Evolutionary conservation across 2,113 vertebrate genomes (phyloP).

Genomic region (Brachyhypopomus occidentalis): DNA sequence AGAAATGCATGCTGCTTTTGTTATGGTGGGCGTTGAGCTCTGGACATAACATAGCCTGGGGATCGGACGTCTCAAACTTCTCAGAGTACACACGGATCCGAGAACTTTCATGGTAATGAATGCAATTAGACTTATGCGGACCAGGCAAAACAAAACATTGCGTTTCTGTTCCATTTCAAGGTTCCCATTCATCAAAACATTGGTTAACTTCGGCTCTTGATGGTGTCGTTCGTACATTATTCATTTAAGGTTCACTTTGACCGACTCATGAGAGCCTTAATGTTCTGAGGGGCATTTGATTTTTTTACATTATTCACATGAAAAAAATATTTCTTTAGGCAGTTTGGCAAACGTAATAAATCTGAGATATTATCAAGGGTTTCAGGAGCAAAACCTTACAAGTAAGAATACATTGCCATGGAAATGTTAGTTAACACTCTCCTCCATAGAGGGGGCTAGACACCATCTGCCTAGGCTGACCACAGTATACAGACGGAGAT

Average conservation of each 20-base stretch:
- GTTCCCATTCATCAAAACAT: constrained; percentile 45
- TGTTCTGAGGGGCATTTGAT: constrained; percentile 40
- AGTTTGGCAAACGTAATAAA: constrained; percentile 18
- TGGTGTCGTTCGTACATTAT: constrained; percentile 47
- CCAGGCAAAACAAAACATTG: neutral
- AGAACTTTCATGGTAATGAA: neutral
- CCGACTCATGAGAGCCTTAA: constrained; percentile 36
- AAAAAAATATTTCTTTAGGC: constrained; percentile 30
- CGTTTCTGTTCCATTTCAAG: constrained; percentile 21
- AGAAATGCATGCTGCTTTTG: neutral
- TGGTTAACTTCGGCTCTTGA: constrained; percentile 38
- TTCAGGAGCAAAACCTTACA: constrained; percentile 13
- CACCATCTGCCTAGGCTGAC: constrained; percentile 24
- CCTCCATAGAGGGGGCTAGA: neutral
- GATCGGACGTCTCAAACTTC: neutral
- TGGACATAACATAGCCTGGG: constrained; percentile 1
- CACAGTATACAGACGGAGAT: constrained; percentile 31
- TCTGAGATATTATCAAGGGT: constrained; percentile 14
- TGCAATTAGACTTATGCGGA: neutral
- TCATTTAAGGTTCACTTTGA: constrained; percentile 37
- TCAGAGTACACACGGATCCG: neutral
- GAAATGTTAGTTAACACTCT: neutral
- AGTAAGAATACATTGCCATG: neutral
- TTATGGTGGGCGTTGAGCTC: neutral
- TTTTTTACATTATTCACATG: constrained; percentile 41